phyloP scores from a whole-genome alignment of 2,888 invertebrate genomes.

The Cremastinae sp. region DNA sequence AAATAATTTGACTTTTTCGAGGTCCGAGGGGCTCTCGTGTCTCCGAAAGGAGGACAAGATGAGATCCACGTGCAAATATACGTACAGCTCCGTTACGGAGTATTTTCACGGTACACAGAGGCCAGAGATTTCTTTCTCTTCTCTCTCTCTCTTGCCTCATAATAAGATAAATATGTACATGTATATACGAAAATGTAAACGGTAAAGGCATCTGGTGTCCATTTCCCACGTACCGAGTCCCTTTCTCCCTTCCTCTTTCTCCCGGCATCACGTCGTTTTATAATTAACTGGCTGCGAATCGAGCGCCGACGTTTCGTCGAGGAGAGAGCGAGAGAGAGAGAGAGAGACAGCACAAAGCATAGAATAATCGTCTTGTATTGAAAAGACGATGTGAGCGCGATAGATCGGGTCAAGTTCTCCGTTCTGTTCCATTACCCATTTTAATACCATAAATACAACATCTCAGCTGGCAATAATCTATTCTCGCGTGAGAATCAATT shows the following conservation, averaged over 20 bases:
- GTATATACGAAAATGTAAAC: conserved; percentile 21
- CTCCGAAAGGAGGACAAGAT: not conserved
- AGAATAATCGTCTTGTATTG: conserved; percentile 34
- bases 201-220: conserved; percentile 33
- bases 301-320: conserved; percentile 55
- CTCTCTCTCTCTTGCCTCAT: not conserved
- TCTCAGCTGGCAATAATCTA: not conserved
- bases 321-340: conserved; percentile 16
- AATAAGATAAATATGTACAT: conserved; percentile 22
- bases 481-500: not conserved
- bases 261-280: conserved; percentile 57
- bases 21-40: not conserved
- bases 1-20: not conserved
- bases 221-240: conserved; percentile 59
- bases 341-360: not conserved
- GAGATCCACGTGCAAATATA: not conserved
- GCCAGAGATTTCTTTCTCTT: not conserved
- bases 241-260: conserved; percentile 22
- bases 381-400: conserved; percentile 39
- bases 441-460: not conserved
- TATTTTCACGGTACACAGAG: not conserved
- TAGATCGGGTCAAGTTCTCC: conserved; percentile 49
- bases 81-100: not conserved
- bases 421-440: conserved; percentile 31
- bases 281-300: conserved; percentile 65